phyloP scores from a whole-genome alignment of 2,797 vertebrate genomes.

The Danionella dracula region DNA sequence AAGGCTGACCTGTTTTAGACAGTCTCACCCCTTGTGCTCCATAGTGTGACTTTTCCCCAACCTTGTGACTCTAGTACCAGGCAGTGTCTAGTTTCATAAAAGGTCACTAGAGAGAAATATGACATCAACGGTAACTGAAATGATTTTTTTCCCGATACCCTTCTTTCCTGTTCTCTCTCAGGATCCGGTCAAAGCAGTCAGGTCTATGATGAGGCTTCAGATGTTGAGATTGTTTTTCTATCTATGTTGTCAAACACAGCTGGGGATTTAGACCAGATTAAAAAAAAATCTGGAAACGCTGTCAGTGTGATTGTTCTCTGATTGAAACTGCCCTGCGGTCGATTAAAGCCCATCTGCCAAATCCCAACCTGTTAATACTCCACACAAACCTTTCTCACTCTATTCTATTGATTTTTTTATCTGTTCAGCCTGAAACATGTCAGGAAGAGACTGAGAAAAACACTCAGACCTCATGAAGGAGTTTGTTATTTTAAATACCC shows the following conservation, averaged over 20 bases:
- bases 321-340: neutral
- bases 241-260: conserved; percentile 4
- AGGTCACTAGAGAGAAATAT: neutral
- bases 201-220: neutral
- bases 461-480: too few species aligned
- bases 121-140: neutral
- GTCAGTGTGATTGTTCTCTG: neutral
- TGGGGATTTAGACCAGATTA: neutral
- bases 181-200: neutral
- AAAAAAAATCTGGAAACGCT: neutral
- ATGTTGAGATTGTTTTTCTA: neutral
- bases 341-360: neutral
- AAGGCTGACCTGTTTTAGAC: neutral
- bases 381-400: neutral
- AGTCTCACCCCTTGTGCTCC: conserved; percentile 9
- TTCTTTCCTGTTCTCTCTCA: neutral
- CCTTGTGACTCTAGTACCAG: conserved; percentile 8
- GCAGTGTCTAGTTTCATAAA: neutral
- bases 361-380: neutral
- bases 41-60: conserved; percentile 13
- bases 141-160: neutral
- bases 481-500: neutral
- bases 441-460: neutral
- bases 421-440: neutral
- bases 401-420: neutral